phyloP scores from a whole-genome alignment of 2,888 invertebrate species.

The Tipula vernalis region DNA sequence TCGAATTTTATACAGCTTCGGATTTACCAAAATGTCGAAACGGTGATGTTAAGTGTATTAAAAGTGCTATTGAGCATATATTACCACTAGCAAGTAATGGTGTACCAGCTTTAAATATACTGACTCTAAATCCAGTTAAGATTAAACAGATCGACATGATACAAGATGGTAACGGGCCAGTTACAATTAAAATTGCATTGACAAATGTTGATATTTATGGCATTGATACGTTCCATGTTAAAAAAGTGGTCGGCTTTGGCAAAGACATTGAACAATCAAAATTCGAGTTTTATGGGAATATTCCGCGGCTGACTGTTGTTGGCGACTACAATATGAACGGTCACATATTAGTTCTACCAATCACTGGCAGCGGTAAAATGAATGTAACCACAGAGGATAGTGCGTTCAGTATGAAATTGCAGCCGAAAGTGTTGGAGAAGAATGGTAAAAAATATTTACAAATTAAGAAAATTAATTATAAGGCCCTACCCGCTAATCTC shows the following conservation, averaged over 20 bases:
- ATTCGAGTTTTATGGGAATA: not conserved
- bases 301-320: conserved; percentile 37
- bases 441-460: conserved; percentile 45
- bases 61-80: not conserved
- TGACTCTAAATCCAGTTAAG: not conserved
- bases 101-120: not conserved
- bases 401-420: conserved; percentile 41
- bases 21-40: not conserved
- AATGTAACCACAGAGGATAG: conserved; percentile 49
- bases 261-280: not conserved
- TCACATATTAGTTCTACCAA: conserved; percentile 44
- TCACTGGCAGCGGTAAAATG: conserved; percentile 45
- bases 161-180: not conserved
- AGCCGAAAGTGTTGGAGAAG: conserved; percentile 40
- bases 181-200: not conserved
- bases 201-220: not conserved
- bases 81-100: not conserved
- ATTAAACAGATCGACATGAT: not conserved
- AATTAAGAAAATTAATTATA: conserved; percentile 42
- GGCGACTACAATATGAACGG: conserved; percentile 50
- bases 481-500: conserved; percentile 42
- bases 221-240: not conserved
- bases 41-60: not conserved
- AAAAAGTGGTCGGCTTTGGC: not conserved
- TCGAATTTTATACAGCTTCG: not conserved